Evolutionary conservation across 2,113 vertebrate genomes (phyloP), one percentile per base, ranked within the genome.

Genomic region (Rhinoptilus africanus): DNA sequence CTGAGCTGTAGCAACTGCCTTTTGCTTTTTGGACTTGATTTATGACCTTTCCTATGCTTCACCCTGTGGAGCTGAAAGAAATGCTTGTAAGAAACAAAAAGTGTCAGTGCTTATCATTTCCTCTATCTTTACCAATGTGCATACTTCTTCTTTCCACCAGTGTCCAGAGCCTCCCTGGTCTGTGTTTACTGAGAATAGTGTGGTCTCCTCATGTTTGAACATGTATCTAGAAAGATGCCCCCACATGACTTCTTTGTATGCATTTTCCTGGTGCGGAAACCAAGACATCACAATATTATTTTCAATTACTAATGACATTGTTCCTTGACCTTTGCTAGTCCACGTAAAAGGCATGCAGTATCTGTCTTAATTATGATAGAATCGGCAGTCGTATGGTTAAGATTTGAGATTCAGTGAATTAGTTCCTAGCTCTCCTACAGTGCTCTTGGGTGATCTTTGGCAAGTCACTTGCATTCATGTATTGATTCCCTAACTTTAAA

Each of bases 181-280:
- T 73, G 67, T 32, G 13, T 10, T 41, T 45, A 13, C 32, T 50
- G 51, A 57, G 66, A 78, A 84, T 20, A 51, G 48, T 2, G 24
- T 37, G 35, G 1, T 64, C 4, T 34, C 16, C 57, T 66, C 4
- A 0, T 35, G 28, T 78, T 73, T 92, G 43, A n/a, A 59, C 43
- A 24, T 72, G 14, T n/a, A 16, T 37, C 22, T 20, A n/a, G 47
- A 78, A 50, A 74, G 85, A 54, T 48, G 16, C 7, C 12, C 10
- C 32, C 20, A 9, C 0, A 0, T 57, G 60, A 53, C 50, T 71
- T 54, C 4, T 17, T 13, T 56, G n/a, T 48, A 3, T 15, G 4
- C 3, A 0, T 62, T 39, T 71, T 59, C 78, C 56, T 79, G 75
- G 43, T n/a, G 28, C 85, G 43, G 43, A 95, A 79, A 91, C 15